Conservation (phyloP, 2,888 invertebrate genomes). For the Euproctis similis region DNA sequence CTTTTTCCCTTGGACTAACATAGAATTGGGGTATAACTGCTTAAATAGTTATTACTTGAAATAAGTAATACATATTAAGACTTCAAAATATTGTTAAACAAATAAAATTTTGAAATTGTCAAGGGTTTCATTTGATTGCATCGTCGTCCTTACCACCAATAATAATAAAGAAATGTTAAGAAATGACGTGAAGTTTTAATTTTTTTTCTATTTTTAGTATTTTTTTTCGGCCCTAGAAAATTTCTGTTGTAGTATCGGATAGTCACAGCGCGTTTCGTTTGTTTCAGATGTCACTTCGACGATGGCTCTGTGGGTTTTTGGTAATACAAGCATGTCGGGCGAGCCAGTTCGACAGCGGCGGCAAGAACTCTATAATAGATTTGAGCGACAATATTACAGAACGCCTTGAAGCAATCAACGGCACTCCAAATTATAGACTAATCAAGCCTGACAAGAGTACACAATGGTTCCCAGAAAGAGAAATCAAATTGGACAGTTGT, state of each 20-base stretch:
- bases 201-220: constrained; percentile 34
- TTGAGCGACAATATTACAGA: constrained; percentile 47
- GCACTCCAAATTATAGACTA: constrained; percentile 73
- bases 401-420: constrained; percentile 72
- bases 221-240: constrained; percentile 26
- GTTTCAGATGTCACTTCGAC: constrained; percentile 63
- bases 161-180: constrained; percentile 64
- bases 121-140: constrained; percentile 71
- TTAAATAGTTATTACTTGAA: constrained; percentile 18
- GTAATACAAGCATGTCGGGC: constrained; percentile 40
- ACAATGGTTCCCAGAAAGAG: constrained; percentile 77
- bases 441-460: constrained; percentile 74
- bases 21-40: constrained; percentile 10
- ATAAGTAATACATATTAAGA: constrained; percentile 21
- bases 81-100: constrained; percentile 34
- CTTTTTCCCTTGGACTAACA: constrained; percentile 34
- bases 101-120: constrained; percentile 57
- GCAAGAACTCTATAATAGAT: constrained; percentile 55
- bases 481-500: constrained; percentile 79
- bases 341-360: constrained; percentile 49
- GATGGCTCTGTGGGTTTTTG: constrained; percentile 44
- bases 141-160: constrained; percentile 62
- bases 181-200: constrained; percentile 69
- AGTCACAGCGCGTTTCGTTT: constrained; percentile 47
- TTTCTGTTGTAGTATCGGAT: constrained; percentile 14